phyloP scores from a whole-genome alignment of 2,888 invertebrate genomes.

The Ditylenchus weischeri region DNA sequence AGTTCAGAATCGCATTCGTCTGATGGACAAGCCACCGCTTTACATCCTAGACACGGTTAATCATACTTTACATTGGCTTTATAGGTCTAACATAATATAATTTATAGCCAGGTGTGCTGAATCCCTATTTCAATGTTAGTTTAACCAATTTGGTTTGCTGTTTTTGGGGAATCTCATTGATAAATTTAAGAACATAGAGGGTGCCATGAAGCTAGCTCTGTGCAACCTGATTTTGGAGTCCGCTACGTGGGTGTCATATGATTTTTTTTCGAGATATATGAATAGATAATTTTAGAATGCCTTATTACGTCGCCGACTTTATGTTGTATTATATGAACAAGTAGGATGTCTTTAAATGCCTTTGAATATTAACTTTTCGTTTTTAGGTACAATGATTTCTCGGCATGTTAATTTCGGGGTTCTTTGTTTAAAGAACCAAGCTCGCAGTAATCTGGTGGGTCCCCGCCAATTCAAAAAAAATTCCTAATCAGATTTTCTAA shows the following conservation, averaged over 20 bases:
- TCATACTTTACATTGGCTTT: too few relatives aligned
- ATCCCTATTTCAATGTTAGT: too few relatives aligned
- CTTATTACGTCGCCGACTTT: slow-evolving; percentile 52
- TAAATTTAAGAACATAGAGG: slow-evolving; percentile 33
- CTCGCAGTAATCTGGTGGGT: too few relatives aligned
- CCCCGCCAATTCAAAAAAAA: too few relatives aligned
- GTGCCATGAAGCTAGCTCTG: slow-evolving; percentile 55
- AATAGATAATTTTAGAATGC: slow-evolving; percentile 16
- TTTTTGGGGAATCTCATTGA: background rate
- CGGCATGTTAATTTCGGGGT: slow-evolving; percentile 6
- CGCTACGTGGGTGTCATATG: slow-evolving; percentile 27
- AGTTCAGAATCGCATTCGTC: slow-evolving; percentile 53
- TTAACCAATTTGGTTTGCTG: too few relatives aligned
- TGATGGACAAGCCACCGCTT: slow-evolving; percentile 53
- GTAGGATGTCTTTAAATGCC: slow-evolving; percentile 24
- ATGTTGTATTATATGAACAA: slow-evolving; percentile 54
- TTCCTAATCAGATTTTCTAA: too few relatives aligned
- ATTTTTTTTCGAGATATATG: too few relatives aligned
- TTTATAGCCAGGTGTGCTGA: too few relatives aligned
- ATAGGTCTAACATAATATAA: too few relatives aligned
- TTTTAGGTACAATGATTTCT: slow-evolving; percentile 43
- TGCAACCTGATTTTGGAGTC: slow-evolving; percentile 55
- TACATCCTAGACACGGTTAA: slow-evolving; percentile 54
- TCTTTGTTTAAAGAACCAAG: too few relatives aligned
- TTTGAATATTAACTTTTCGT: slow-evolving; percentile 3